These are phyloP conservation scores for Meiosimyza platycephala DNA, from an alignment of 2,888 invertebrate species.

Conservation along the genomic window DNA sequence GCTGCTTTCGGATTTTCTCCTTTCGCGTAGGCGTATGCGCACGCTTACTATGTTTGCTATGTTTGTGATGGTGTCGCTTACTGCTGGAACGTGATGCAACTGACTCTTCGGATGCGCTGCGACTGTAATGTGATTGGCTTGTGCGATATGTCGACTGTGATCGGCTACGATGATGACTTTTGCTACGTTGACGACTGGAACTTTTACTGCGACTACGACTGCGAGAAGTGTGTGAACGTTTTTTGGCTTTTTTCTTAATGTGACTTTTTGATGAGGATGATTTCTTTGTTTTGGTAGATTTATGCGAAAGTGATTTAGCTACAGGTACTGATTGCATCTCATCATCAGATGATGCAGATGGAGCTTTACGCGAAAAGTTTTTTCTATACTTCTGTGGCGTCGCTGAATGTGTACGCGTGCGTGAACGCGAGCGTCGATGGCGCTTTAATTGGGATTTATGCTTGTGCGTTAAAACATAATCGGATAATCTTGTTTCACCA, in stretches of 20 bases:
- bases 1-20: slow-evolving; percentile 35
- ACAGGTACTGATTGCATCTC: slow-evolving; percentile 34
- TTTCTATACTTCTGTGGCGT: slow-evolving; percentile 21
- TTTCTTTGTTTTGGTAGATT: slow-evolving; percentile 45
- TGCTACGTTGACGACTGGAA: slow-evolving; percentile 25
- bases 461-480: background rate
- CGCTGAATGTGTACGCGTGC: slow-evolving; percentile 26
- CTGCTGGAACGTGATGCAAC: background rate
- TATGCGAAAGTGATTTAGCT: slow-evolving; percentile 27
- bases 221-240: slow-evolving; percentile 43
- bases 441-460: slow-evolving; percentile 26
- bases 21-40: slow-evolving; percentile 34
- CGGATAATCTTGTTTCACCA: slow-evolving; percentile 41
- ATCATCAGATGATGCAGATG: slow-evolving; percentile 35
- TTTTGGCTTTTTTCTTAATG: slow-evolving; percentile 56
- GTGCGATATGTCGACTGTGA: slow-evolving; percentile 23
- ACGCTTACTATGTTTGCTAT: slow-evolving; percentile 33
- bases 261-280: slow-evolving; percentile 48
- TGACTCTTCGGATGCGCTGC: slow-evolving; percentile 21
- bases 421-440: slow-evolving; percentile 36
- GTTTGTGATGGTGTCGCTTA: slow-evolving; percentile 13
- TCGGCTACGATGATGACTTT: slow-evolving; percentile 35
- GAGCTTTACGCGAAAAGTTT: slow-evolving; percentile 34
- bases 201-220: slow-evolving; percentile 18
- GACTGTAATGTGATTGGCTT: slow-evolving; percentile 19